Evolutionary conservation across 2,888 invertebrate species (phyloP), one percentile per base, ranked within the genome.

Genomic region (Hipparchia sbordonii): DNA sequence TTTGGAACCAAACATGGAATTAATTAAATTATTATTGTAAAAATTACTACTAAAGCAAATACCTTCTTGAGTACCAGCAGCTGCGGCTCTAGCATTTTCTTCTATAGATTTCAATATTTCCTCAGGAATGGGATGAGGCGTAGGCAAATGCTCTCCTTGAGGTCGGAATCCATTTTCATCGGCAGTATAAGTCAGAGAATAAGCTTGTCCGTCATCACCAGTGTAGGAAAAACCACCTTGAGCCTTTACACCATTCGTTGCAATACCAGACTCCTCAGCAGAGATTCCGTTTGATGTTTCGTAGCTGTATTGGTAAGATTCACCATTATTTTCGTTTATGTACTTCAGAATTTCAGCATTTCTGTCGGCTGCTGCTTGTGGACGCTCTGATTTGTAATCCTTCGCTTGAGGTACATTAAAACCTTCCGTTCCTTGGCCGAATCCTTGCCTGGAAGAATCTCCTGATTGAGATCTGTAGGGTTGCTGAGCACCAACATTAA

Each of bases 41-140:
- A 12, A 12, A 48, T 9, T 46, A 23, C 48, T 48, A 48, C 54
- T 54, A 1, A 39, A 13, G 7, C 2, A 13, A 12, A 48, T 76
- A 93, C 93, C 93, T 90, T 93, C 92, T 86, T 92, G 92, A 2
- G 87, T 91, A 8, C 93, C 93, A 75, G 91, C 85, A 23, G 93
- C 92, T 5, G 93, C 93, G 12, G 93, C 93, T 59, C 81, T 85
- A 0, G 92, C 91, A 66, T 93, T 93, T 65, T 89, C 84, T 76
- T 93, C 92, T 76, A 93, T 85, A 1, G 93, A 91, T 77, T 84
- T 91, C 75, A 91, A 79, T 67, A 93, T 93, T 76, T 91, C 93
- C 69, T 89, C 91, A 51, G 93, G 93, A 61, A 93, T 92, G 1
- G 93, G 93, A 57, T 84, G 93, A 72, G 93, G 88, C 48, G 93